A percentile compares a stretch with the other conserved stretches of the same genome.
Conservation (phyloP, 2,797 vertebrate species). For the Limosa lapponica region DNA sequence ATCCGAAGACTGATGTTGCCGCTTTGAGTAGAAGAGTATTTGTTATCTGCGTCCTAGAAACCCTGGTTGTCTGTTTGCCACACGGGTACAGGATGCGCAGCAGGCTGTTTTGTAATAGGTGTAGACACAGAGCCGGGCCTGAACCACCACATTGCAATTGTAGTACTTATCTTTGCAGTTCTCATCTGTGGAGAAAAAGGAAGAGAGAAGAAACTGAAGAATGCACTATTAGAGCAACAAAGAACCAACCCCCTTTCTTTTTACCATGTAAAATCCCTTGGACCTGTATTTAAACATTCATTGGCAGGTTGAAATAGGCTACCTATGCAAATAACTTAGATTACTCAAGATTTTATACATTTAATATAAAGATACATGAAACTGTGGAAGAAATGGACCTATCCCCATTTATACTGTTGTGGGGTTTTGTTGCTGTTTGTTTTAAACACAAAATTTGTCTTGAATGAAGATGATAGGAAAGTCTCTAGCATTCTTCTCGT, state of each 20-base stretch:
- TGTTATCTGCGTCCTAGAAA: conserved; percentile 86
- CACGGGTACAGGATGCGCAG: conserved; percentile 89
- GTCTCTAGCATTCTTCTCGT: neutral
- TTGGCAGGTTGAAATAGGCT: neutral
- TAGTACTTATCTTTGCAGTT: conserved; percentile 94
- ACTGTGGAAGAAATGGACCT: neutral
- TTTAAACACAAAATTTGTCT: neutral
- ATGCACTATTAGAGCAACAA: neutral
- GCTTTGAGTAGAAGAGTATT: neutral
- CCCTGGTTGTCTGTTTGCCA: conserved; percentile 79
- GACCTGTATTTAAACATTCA: neutral
- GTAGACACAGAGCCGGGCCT: conserved; percentile 95
- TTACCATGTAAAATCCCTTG: neutral
- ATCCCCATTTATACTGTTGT: neutral
- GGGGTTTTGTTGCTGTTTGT: neutral
- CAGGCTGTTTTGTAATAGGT: conserved; percentile 93
- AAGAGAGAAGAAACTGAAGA: neutral
- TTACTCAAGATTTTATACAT: neutral
- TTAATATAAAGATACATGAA: neutral
- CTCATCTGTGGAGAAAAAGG: conserved; percentile 81
- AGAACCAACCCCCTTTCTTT: neutral
- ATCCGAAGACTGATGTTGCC: neutral
- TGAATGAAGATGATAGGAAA: neutral
- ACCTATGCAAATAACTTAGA: neutral
- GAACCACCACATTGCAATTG: conserved; percentile 97